A percentile compares a stretch with the other conserved stretches of the same genome.
Conservation (phyloP, 2,113 vertebrate species). For the Catagonus wagneri region DNA sequence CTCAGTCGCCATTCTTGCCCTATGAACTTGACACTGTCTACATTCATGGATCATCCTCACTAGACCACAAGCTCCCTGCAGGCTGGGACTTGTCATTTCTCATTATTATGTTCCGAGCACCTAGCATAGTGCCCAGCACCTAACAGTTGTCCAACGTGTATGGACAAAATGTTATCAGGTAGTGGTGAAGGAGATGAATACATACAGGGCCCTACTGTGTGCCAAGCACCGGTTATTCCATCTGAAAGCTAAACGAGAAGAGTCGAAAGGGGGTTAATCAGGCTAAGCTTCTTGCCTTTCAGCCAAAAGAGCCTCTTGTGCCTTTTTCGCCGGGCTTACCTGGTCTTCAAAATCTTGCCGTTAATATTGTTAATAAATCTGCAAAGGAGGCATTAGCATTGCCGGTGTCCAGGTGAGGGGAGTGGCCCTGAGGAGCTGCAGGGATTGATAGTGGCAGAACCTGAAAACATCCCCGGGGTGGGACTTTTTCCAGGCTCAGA, state of each 20-base stretch:
- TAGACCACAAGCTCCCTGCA: neutral
- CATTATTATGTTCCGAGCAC: neutral
- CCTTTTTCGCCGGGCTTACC: neutral
- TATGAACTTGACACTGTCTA: neutral
- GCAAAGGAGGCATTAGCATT: neutral
- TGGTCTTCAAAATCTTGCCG: slow-evolving; percentile 14
- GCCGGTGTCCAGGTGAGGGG: neutral
- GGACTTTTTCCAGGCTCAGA: neutral
- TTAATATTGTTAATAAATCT: neutral
- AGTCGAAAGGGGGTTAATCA: neutral
- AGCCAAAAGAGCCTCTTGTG: neutral
- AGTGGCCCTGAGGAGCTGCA: neutral
- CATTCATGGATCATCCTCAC: neutral
- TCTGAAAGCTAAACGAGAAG: neutral
- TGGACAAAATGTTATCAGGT: neutral
- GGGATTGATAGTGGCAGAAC: neutral
- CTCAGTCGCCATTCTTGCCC: neutral
- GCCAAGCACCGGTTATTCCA: neutral
- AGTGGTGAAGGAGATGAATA: neutral
- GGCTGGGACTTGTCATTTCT: neutral
- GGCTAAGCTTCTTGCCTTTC: neutral
- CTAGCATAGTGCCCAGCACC: neutral
- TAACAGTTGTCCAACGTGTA: neutral
- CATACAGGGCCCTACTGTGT: neutral
- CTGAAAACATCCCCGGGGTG: too few relatives aligned